Percentiles rank a stretch among this genome's conserved stretches.
Evolutionary conservation across 2,888 invertebrate genomes (phyloP).

Genomic region (Papilio demoleus): DNA sequence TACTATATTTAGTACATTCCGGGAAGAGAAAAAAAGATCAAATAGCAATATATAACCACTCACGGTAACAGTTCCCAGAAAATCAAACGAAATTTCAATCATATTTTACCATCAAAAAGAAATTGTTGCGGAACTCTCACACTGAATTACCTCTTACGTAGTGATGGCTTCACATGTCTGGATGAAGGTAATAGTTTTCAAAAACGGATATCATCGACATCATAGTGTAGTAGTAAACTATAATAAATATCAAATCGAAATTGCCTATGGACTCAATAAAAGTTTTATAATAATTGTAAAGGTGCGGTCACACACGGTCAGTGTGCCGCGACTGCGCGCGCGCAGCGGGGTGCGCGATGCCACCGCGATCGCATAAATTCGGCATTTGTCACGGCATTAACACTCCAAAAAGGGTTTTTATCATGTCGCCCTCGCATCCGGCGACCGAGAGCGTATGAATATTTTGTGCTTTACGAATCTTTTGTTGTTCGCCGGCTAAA

Average conservation of each 20-base stretch:
- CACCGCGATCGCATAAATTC: conserved; percentile 79
- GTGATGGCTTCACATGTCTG: not conserved
- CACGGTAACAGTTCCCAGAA: not conserved
- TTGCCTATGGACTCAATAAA: conserved; percentile 33
- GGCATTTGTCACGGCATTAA: conserved; percentile 83
- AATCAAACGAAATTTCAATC: not conserved
- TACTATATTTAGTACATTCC: no score
- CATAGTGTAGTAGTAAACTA: conserved; percentile 25
- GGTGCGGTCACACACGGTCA: conserved; percentile 35
- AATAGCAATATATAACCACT: not conserved
- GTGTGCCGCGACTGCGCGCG: conserved; percentile 47
- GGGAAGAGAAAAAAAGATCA: not conserved
- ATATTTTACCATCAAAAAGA: not conserved
- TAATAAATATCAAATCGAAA: conserved; percentile 30
- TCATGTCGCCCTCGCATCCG: conserved; percentile 80
- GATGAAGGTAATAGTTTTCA: conserved; percentile 7
- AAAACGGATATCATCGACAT: conserved; percentile 21
- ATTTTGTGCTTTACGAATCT: conserved; percentile 63
- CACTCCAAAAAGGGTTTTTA: conserved; percentile 81
- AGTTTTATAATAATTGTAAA: conserved; percentile 32
- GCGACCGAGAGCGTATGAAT: conserved; percentile 66
- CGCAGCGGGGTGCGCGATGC: conserved; percentile 70
- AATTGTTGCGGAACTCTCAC: not conserved
- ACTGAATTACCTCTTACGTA: not conserved
- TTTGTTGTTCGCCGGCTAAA: conserved; percentile 64